Conservation (phyloP, 2,113 vertebrate genomes). For the Cyprinodon brontotheroides region DNA sequence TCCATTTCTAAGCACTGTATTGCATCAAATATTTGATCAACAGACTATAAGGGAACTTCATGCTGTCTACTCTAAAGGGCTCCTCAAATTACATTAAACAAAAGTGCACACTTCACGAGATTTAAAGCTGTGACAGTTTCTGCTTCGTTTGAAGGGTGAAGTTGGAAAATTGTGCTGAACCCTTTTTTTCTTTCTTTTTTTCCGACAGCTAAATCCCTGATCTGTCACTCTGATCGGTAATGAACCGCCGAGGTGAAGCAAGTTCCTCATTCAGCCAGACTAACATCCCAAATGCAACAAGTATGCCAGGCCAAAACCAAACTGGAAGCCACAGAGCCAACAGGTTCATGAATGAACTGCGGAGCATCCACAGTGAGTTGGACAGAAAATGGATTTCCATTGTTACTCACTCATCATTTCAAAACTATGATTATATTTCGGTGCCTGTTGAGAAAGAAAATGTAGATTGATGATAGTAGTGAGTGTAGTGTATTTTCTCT, state of each 20-base stretch:
- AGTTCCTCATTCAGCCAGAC: conserved; percentile 16
- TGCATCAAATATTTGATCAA: conserved; percentile 47
- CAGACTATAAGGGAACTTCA: conserved; percentile 27
- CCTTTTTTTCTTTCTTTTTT: neutral
- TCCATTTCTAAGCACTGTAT: conserved; percentile 48
- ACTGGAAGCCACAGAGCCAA: conserved; percentile 41
- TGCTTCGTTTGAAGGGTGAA: conserved; percentile 7
- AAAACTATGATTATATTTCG: neutral
- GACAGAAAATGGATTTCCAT: neutral
- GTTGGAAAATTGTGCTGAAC: neutral
- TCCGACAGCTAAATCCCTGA: conserved; percentile 19
- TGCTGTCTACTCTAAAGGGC: conserved; percentile 1
- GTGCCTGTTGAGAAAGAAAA: neutral
- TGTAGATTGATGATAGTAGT: neutral
- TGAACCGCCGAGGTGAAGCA: conserved; percentile 41
- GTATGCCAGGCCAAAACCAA: conserved; percentile 21
- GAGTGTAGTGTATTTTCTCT: neutral
- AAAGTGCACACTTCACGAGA: neutral
- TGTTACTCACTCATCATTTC: neutral
- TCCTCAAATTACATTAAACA: neutral
- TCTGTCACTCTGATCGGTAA: conserved; percentile 30
- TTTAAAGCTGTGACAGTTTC: conserved; percentile 4
- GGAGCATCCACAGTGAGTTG: conserved; percentile 68
- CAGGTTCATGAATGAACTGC: conserved; percentile 73
- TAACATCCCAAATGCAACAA: conserved; percentile 36